A percentile compares a stretch with the other conserved stretches of the same genome.
These are phyloP conservation scores for Luidia sarsii DNA, from an alignment of 53 echinoderm and acorn worm species.

Conservation along the genomic window DNA sequence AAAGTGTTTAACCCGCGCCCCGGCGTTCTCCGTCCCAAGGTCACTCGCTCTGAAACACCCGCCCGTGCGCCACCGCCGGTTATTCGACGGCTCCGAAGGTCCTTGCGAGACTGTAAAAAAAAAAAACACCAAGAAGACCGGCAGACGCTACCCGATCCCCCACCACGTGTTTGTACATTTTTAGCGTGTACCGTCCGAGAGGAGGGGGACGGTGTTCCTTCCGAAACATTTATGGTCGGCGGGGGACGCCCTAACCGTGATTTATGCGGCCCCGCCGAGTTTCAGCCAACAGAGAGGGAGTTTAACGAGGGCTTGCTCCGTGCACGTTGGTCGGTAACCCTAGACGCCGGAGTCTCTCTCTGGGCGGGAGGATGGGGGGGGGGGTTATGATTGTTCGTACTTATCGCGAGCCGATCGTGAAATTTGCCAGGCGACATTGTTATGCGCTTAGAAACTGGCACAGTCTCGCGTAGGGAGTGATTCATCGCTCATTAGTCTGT, in stretches of 20 bases:
- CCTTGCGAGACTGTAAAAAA: too few relatives aligned
- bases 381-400: neutral
- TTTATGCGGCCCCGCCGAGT: slow-evolving; percentile 38
- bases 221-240: slow-evolving; percentile 53
- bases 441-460: too few relatives aligned
- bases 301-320: neutral
- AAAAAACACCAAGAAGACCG: too few relatives aligned
- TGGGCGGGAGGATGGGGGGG: too few relatives aligned
- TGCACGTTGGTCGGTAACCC: slow-evolving; percentile 8
- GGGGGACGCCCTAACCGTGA: slow-evolving; percentile 20
- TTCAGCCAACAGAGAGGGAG: slow-evolving; percentile 46
- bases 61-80: neutral
- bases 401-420: slow-evolving; percentile 14
- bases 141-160: too few relatives aligned
- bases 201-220: slow-evolving; percentile 31
- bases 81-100: neutral
- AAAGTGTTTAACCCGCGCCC: slow-evolving; percentile 36
- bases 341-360: too few relatives aligned
- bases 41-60: too few relatives aligned
- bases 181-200: neutral
- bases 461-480: slow-evolving; percentile 13
- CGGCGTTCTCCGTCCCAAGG: too few relatives aligned
- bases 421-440: slow-evolving; percentile 38
- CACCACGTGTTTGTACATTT: slow-evolving; percentile 47
- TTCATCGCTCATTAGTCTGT: slow-evolving; percentile 34